These are phyloP conservation scores for Xanthorhoe spadicearia DNA, from an alignment of 2,888 invertebrate species.

Conservation along the genomic window DNA sequence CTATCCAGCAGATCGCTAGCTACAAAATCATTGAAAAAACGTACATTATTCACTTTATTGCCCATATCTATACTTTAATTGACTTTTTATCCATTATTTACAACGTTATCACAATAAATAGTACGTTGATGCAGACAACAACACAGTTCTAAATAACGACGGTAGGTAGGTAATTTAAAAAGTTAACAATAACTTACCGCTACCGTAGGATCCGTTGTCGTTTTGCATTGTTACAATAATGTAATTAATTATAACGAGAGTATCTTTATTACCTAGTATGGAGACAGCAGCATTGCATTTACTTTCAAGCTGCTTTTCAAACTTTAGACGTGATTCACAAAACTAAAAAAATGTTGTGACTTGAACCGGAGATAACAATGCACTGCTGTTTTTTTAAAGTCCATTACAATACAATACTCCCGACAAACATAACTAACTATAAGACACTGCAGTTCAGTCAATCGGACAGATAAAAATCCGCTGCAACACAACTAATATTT, in stretches of 20 bases:
- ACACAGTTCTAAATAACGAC: constrained; percentile 54
- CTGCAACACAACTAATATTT: constrained; percentile 19
- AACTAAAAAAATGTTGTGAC: constrained; percentile 47
- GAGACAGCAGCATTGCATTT: constrained; percentile 8
- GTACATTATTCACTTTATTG: constrained; percentile 76
- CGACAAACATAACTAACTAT: constrained; percentile 24
- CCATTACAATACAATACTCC: constrained; percentile 33
- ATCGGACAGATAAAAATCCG: constrained; percentile 36
- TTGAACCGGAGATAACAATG: constrained; percentile 53
- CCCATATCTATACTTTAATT: constrained; percentile 76
- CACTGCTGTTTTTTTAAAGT: constrained; percentile 50
- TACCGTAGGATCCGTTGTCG: constrained; percentile 76
- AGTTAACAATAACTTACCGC: constrained; percentile 66
- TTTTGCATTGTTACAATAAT: constrained; percentile 62
- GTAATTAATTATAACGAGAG: constrained; percentile 10
- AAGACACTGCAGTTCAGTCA: constrained; percentile 17
- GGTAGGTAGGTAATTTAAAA: constrained; percentile 62
- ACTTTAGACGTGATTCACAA: constrained; percentile 19
- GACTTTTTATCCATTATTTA: constrained; percentile 66
- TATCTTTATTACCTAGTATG: constrained; percentile 8
- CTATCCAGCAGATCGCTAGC: constrained; percentile 81
- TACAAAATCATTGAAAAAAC: constrained; percentile 73
- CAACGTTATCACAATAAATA: constrained; percentile 65
- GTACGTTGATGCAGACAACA: constrained; percentile 54
- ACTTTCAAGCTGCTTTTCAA: constrained; percentile 10